A percentile compares a stretch with the other conserved stretches of the same genome.
Evolutionary conservation across 2,113 vertebrate species (phyloP).

Genomic region (Paradoxurus hermaphroditus): DNA sequence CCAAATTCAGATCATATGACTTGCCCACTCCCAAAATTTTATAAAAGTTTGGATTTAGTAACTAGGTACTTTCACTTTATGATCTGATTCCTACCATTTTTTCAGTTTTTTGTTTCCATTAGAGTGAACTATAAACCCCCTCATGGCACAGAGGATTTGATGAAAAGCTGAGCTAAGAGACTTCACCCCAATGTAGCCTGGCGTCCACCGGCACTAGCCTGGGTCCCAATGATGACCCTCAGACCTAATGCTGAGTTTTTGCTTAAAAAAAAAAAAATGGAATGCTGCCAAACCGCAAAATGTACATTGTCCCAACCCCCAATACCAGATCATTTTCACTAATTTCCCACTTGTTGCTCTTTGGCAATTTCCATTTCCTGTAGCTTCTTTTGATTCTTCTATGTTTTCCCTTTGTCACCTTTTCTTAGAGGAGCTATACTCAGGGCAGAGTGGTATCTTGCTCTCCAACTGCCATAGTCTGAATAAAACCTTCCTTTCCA

Average conservation of each 20-base stretch:
- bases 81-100: background rate
- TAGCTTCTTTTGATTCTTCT: background rate
- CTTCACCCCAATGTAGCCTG: background rate
- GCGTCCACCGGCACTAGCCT: too few relatives aligned
- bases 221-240: background rate
- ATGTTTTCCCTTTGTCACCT: background rate
- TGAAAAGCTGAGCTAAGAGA: background rate
- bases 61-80: background rate
- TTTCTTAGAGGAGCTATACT: background rate
- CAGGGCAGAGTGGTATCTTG: background rate
- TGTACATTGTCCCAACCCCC: accelerated
- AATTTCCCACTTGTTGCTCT: background rate
- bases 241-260: background rate
- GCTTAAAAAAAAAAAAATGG: background rate
- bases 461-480: background rate
- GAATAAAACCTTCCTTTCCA: background rate
- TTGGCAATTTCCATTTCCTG: background rate
- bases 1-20: background rate
- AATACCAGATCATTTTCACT: background rate
- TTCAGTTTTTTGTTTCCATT: background rate
- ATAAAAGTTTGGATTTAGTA: background rate
- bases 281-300: background rate
- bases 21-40: background rate
- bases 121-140: background rate
- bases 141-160: background rate